phyloP scores from a whole-genome alignment of 1,140 invertebrate genomes.

The Wiebesia pumilae region DNA sequence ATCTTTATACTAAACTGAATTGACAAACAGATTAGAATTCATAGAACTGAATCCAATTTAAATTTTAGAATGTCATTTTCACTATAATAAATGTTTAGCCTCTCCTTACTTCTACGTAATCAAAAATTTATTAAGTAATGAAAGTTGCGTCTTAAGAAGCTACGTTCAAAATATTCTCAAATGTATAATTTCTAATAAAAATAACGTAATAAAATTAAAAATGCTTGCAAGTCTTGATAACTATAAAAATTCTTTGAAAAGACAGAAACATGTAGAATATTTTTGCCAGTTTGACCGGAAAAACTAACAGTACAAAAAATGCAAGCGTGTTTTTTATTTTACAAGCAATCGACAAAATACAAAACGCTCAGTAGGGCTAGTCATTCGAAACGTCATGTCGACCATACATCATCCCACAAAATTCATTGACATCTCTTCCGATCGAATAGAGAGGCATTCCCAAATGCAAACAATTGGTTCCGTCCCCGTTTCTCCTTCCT shows the following conservation, averaged over 20 bases:
- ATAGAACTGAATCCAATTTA: no score
- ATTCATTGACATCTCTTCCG: conserved; percentile 6
- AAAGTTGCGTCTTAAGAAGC: no score
- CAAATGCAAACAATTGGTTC: not conserved
- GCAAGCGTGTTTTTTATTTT: not conserved
- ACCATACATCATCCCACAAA: conserved; percentile 6
- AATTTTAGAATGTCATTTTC: no score
- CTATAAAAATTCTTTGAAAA: no score
- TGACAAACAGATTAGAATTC: no score
- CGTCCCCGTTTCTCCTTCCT: not conserved
- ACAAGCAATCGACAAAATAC: not conserved
- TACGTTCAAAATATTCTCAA: not conserved
- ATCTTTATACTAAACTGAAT: no score
- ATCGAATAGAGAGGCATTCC: not conserved
- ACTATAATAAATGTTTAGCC: no score
- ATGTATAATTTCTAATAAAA: not conserved
- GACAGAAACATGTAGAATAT: not conserved
- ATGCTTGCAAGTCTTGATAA: not conserved
- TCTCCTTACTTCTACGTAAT: no score
- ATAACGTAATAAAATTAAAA: not conserved
- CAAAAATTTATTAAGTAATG: no score
- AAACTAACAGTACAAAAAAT: not conserved
- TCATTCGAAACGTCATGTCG: not conserved
- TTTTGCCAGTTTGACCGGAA: not conserved
- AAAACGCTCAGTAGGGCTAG: not conserved